Percentiles rank a stretch among this genome's conserved stretches.
Evolutionary conservation across 64 coral and sea anemone genomes (phyloP).

Genomic region (Trachythela sp.): DNA sequence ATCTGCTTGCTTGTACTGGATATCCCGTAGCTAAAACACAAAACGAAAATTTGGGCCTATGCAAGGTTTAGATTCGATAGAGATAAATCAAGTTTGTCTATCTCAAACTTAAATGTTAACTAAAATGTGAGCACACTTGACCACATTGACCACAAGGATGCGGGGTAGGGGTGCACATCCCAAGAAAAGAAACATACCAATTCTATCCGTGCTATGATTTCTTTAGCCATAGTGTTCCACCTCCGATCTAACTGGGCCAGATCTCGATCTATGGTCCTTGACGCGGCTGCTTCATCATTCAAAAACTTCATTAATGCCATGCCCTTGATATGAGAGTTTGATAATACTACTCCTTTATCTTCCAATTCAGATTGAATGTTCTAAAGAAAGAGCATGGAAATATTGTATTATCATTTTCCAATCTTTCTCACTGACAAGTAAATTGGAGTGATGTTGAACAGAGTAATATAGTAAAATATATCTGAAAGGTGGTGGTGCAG

Average conservation of each 20-base stretch:
- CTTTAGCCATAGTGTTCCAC: conserved; percentile 3
- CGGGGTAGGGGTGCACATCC: too few relatives aligned
- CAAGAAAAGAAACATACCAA: too few relatives aligned
- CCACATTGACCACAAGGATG: too few relatives aligned
- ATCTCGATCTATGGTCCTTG: neutral
- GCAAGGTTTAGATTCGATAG: too few relatives aligned
- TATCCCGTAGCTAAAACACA: neutral
- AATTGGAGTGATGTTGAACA: too few relatives aligned
- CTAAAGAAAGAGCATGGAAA: neutral
- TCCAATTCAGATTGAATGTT: neutral
- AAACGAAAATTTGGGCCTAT: neutral
- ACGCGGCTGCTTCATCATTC: neutral
- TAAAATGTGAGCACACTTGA: too few relatives aligned
- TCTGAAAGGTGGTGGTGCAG: too few relatives aligned
- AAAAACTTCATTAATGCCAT: conserved; percentile 20
- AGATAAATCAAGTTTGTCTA: too few relatives aligned
- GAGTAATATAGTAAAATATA: neutral
- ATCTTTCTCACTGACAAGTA: too few relatives aligned
- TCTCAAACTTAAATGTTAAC: too few relatives aligned
- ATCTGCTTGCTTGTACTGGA: neutral
- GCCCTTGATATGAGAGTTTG: neutral
- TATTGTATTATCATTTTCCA: too few relatives aligned
- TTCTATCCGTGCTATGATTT: neutral
- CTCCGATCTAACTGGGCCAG: neutral
- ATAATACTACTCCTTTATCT: neutral